Evolutionary conservation across 2,113 vertebrate genomes (phyloP), one percentile per base, ranked within the genome.

Genomic region (Mustelus asterias): DNA sequence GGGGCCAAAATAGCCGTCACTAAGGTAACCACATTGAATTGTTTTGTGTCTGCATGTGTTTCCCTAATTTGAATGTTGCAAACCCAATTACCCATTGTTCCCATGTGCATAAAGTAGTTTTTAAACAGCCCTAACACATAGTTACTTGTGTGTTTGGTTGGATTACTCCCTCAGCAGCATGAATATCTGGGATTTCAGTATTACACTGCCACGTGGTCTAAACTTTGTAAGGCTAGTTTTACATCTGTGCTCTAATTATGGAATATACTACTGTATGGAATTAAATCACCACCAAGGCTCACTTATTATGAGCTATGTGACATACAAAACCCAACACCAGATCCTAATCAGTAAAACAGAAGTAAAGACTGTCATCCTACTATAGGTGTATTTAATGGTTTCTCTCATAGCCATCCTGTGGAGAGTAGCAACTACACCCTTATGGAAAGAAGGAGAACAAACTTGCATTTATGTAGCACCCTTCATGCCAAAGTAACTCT

Each of bases 1-100:
- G 99, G 99, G 3, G 99, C 99, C 97, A 99, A 99, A 97, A 99
- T 99, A 97, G 99, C 99, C 0, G 98, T 99, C 97, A 99, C 99
- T 97, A 99, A 99, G 99, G 99, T 99, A 98, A 98, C 98, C 14
- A 95, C 95, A 54, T 95, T 22, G 44, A 95, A 54, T 29, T 48
- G 37, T 16, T 95, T 26, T 72, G 24, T 48, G 67, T 33, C 37
- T 72, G 22, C 8, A 1, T 37, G 14, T 95, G 65, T 95, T 70
- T 70, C 41, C 37, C 60, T 22, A 22, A 76, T 70, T 94, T 95
- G 9, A 29, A 54, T 76, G 67, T 54, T 95, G n/a, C 63, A 70
- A 69, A 41, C 13, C 1, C 16, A 72, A 72, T 95, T 72, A 72
- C 24, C 24, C 9, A 95, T 29, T 69, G n/a, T 72, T 33, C 33